Conservation (phyloP, 2,888 invertebrate genomes). For the Sarcophaga rosellei region DNA sequence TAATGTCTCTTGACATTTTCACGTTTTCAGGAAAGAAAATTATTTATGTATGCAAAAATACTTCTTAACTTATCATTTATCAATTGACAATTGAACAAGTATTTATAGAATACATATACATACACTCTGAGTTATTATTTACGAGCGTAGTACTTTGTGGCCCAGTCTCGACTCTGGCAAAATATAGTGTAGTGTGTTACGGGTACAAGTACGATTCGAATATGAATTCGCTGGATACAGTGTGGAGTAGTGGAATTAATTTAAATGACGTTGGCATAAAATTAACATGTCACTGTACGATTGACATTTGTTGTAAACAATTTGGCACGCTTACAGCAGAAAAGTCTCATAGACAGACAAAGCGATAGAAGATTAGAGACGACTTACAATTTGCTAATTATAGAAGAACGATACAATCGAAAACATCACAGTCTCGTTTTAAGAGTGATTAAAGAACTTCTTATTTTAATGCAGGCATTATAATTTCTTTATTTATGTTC, state of each 20-base stretch:
- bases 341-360: constrained; percentile 24
- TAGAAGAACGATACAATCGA: constrained; percentile 16
- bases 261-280: constrained; percentile 60
- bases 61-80: background rate
- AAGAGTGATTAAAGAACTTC: background rate
- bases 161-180: background rate
- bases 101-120: no score
- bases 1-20: constrained; percentile 56
- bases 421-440: background rate
- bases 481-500: no score
- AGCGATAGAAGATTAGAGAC: background rate
- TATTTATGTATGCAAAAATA: constrained; percentile 49
- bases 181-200: constrained; percentile 52
- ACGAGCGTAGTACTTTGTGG: background rate
- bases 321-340: constrained; percentile 54
- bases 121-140: background rate
- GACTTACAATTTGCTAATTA: constrained; percentile 45
- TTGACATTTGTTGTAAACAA: constrained; percentile 59
- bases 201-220: constrained; percentile 30
- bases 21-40: constrained; percentile 55
- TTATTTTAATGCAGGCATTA: no score
- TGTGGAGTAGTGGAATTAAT: constrained; percentile 11
- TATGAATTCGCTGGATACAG: background rate
- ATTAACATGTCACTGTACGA: constrained; percentile 57
- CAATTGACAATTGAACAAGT: background rate